Conservation (phyloP, 2,888 invertebrate genomes). For the Caenorhabditis sp. region DNA sequence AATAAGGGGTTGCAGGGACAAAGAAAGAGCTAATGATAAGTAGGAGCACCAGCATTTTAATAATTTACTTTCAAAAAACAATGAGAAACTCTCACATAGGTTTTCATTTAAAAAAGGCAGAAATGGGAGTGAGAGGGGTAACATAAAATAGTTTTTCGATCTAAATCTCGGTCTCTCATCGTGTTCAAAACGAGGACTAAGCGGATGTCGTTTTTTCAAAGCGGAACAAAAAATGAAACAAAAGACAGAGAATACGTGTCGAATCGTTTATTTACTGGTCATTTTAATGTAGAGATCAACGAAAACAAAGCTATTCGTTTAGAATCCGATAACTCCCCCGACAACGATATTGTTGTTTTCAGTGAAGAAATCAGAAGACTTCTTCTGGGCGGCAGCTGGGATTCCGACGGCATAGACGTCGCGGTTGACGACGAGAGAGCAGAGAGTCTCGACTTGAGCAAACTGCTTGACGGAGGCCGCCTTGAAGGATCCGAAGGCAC, state of each 20-base stretch:
- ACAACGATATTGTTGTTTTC: constrained; percentile 26
- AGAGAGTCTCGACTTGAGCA: constrained; percentile 59
- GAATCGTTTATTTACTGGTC: constrained; percentile 1
- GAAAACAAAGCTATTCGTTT: constrained; percentile 5
- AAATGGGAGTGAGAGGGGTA: too few species aligned
- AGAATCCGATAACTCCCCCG: constrained; percentile 45
- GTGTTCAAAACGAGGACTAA: neutral
- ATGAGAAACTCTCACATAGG: too few species aligned
- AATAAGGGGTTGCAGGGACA: neutral
- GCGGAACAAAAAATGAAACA: neutral
- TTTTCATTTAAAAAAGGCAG: too few species aligned
- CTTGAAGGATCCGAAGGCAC: constrained; percentile 63
- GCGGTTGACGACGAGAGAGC: constrained; percentile 53
- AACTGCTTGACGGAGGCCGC: constrained; percentile 60
- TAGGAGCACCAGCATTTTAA: too few species aligned
- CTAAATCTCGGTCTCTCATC: too few species aligned
- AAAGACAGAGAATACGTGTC: too few species aligned
- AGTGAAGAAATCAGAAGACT: neutral
- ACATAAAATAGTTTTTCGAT: too few species aligned
- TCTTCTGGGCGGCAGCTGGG: constrained; percentile 33
- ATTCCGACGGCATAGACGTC: constrained; percentile 62
- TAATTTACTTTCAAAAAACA: neutral
- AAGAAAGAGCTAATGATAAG: too few species aligned
- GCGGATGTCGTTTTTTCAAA: neutral
- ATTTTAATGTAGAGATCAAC: constrained; percentile 12